Base-by-base conservation (phyloP, 1,140 invertebrate species). In the Venturia canescens region DNA sequence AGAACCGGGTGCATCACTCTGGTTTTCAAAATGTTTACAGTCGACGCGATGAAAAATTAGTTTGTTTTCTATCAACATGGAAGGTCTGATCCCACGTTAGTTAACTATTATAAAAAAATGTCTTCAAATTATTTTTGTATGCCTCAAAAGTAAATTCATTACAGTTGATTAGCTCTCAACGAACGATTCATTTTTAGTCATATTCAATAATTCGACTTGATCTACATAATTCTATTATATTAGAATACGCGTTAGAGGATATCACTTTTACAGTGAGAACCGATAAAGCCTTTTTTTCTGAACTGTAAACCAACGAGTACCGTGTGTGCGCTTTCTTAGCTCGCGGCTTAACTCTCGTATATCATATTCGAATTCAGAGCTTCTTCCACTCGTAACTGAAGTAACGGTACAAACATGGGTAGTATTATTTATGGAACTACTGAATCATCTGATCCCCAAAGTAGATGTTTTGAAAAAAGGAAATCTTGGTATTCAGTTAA, bases 351-450 rank as follows among this genome's bases (percentile, higher is more conserved):
- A 83, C 86, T 82, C 85, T 84, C 76, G 83, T 78, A 78, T 23
- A 83, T 87, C 88, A 86, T 89, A 89, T 88, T 89, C 88, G 86
- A 87, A 88, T 89, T 89, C 88, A 88, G 77, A 72, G 38, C 18
- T 60, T 70, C 63, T 74, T 27, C 26, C 50, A 4, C 57, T 74
- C 48, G 71, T 26, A 21, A 57, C 53, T 18, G 21, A 18, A 57
- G n/a, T 57, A 57, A 0, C n/a, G 0, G n/a, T 57, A 57, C 9
- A 57, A n/a, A 57, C 16, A 57, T 23, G 53, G 4, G 53, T 21
- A 57, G 38, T 34, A 7, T 34, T 44, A 11, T 44, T 6, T 44
- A 6, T 5, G 13, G 38, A 11, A 44, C 7, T 44, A 34, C 3
- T 34, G 31, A 44, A 44, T 44, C 13, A 5, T 57, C 53, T 57